Conservation (phyloP, 1,140 invertebrate genomes). For the Vanessa tameamea region DNA sequence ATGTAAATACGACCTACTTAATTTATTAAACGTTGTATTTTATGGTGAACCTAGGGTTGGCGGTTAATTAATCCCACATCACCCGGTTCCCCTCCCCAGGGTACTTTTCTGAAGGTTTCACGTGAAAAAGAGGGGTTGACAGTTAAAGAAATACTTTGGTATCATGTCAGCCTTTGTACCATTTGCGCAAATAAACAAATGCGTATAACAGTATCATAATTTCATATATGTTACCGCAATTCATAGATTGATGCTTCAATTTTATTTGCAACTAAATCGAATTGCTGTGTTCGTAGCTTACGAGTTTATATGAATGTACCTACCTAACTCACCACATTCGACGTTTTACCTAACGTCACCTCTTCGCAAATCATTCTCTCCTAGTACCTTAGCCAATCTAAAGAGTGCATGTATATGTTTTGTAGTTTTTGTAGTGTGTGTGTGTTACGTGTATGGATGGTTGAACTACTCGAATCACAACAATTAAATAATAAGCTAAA, state of each 20-base stretch:
- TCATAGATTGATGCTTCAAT: not conserved
- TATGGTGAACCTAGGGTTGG: too few relatives aligned
- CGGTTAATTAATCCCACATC: too few relatives aligned
- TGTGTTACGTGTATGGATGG: not conserved
- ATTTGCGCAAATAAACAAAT: not conserved
- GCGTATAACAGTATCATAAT: not conserved
- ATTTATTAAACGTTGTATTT: too few relatives aligned
- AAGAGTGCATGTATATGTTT: slow-evolving; percentile 14
- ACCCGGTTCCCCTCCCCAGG: too few relatives aligned
- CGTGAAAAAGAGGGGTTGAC: too few relatives aligned
- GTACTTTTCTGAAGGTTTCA: too few relatives aligned
- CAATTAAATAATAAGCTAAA: too few relatives aligned
- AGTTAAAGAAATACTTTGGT: too few relatives aligned
- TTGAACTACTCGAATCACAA: too few relatives aligned
- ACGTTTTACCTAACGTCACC: not conserved
- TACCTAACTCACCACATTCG: not conserved
- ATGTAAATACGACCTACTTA: too few relatives aligned
- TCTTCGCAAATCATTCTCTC: slow-evolving; percentile 29
- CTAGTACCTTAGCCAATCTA: slow-evolving; percentile 22
- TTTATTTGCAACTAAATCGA: slow-evolving; percentile 9
- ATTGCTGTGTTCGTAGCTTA: not conserved
- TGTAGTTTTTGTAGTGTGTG: slow-evolving; percentile 7
- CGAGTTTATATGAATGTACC: not conserved
- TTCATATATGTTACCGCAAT: not conserved
- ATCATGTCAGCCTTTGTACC: too few relatives aligned